A percentile compares a stretch with the other conserved stretches of the same genome.
Conservation (phyloP, 2,888 invertebrate species). For the Suillia variegata region DNA sequence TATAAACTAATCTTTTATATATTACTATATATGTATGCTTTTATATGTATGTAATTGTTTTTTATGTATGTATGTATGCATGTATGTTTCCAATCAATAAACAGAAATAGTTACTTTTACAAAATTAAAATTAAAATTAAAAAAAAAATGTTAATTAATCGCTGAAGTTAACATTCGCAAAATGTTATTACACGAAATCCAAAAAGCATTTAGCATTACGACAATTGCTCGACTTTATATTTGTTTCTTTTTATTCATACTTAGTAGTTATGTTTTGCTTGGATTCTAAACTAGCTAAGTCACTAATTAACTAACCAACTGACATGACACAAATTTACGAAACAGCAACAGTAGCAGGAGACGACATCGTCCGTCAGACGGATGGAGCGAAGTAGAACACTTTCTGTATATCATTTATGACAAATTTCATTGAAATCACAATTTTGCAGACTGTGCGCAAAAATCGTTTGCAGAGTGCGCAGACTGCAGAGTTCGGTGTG, state of each 20-base stretch:
- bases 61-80: neutral
- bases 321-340: too few relatives aligned
- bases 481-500: constrained; percentile 70
- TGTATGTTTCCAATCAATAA: neutral
- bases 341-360: too few relatives aligned
- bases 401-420: constrained; percentile 29
- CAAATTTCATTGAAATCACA: constrained; percentile 76
- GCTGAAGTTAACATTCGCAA: neutral
- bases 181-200: neutral
- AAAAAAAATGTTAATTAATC: neutral
- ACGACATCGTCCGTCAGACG: too few relatives aligned
- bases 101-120: neutral
- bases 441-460: constrained; percentile 66
- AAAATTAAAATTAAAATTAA: neutral
- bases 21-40: neutral
- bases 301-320: too few relatives aligned
- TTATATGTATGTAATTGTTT: too few relatives aligned
- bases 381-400: too few relatives aligned
- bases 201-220: neutral
- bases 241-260: too few relatives aligned
- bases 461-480: constrained; percentile 64
- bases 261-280: too few relatives aligned
- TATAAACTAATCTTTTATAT: neutral
- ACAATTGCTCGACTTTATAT: neutral
- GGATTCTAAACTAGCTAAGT: too few relatives aligned